phyloP scores from a whole-genome alignment of 2,888 invertebrate genomes.

The Lithosia quadra region DNA sequence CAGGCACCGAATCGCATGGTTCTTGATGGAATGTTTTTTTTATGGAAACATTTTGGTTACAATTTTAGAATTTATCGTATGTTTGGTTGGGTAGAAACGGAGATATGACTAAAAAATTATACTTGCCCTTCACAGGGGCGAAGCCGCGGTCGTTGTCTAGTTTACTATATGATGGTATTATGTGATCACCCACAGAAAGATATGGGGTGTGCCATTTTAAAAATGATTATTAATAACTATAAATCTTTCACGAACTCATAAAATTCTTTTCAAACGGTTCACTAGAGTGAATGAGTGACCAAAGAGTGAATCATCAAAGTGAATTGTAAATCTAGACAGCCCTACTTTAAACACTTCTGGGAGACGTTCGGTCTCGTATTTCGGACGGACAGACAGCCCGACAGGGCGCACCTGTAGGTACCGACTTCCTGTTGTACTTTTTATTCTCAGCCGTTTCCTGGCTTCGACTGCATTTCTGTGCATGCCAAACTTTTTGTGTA shows the following conservation, averaged over 20 bases:
- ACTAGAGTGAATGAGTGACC: background rate
- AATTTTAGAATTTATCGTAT: too few relatives aligned
- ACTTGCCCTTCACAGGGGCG: too few relatives aligned
- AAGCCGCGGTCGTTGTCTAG: too few relatives aligned
- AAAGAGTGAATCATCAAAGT: constrained; percentile 11
- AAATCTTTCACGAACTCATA: background rate
- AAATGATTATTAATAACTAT: background rate
- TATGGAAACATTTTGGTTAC: too few relatives aligned
- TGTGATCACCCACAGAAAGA: too few relatives aligned
- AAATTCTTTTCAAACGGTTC: background rate
- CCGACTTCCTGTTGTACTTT: constrained; percentile 67
- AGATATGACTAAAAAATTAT: too few relatives aligned
- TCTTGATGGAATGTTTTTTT: too few relatives aligned
- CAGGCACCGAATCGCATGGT: too few relatives aligned
- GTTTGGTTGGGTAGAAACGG: too few relatives aligned
- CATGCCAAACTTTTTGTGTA: constrained; percentile 35
- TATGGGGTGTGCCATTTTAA: background rate
- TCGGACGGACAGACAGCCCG: constrained; percentile 57
- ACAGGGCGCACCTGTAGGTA: constrained; percentile 76
- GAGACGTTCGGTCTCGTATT: constrained; percentile 57
- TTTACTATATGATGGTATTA: too few relatives aligned
- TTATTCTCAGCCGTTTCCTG: constrained; percentile 71
- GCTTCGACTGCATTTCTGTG: constrained; percentile 48
- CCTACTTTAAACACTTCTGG: constrained; percentile 50
- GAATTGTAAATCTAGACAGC: constrained; percentile 26